phyloP scores from a whole-genome alignment of 2,888 invertebrate species.

The Amblyteles armatorius region DNA sequence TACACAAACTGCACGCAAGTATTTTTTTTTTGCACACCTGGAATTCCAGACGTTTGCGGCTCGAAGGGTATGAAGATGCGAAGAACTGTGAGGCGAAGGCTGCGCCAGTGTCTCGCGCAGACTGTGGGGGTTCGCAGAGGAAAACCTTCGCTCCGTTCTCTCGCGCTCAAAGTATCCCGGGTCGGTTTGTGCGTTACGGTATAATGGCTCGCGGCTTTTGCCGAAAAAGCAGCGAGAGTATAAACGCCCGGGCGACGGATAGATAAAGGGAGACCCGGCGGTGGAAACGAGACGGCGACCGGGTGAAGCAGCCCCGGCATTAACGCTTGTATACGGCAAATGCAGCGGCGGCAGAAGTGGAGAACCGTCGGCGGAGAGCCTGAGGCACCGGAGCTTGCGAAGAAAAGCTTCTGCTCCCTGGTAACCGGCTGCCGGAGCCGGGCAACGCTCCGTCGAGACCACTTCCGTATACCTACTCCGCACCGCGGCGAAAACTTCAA shows the following conservation, averaged over 20 bases:
- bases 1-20: background rate
- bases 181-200: conserved; percentile 15
- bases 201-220: conserved; percentile 47
- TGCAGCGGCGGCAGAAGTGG: conserved; percentile 29
- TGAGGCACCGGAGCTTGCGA: conserved; percentile 47
- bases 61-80: conserved; percentile 27
- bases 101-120: conserved; percentile 41
- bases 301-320: conserved; percentile 44
- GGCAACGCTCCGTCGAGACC: conserved; percentile 54
- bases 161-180: conserved; percentile 47
- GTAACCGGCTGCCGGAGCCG: conserved; percentile 24
- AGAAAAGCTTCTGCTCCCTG: conserved; percentile 52
- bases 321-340: conserved; percentile 57
- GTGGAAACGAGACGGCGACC: conserved; percentile 10
- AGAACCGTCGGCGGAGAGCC: conserved; percentile 10
- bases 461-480: conserved; percentile 39
- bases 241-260: conserved; percentile 42
- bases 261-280: conserved; percentile 8
- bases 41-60: conserved; percentile 54
- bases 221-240: conserved; percentile 48
- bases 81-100: conserved; percentile 31
- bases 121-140: conserved; percentile 44
- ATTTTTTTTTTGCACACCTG: conserved; percentile 14
- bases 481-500: conserved; percentile 11
- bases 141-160: conserved; percentile 62